These are phyloP conservation scores for Oenanthe melanoleuca DNA, from an alignment of 2,113 vertebrate genomes.

Conservation along the genomic window DNA sequence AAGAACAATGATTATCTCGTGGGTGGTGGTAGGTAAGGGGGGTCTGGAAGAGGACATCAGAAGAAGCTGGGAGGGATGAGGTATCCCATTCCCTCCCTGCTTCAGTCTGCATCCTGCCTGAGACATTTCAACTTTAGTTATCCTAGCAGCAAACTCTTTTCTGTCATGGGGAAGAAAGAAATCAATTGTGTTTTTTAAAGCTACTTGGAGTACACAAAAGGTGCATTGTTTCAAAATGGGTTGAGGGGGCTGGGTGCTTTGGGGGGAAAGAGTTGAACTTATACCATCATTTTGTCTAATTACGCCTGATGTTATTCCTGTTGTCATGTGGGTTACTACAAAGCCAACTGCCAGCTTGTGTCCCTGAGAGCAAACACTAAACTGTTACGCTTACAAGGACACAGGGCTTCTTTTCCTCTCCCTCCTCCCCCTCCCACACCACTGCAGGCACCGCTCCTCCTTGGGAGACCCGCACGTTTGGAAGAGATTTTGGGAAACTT, in stretches of 20 bases:
- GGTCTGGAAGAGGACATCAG: constrained; percentile 27
- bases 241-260: constrained; percentile 60
- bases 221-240: constrained; percentile 69
- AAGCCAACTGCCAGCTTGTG: constrained; percentile 63
- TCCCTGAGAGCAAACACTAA: constrained; percentile 69
- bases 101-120: background rate
- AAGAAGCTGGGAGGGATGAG: background rate
- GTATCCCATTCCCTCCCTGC: background rate
- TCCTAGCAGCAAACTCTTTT: constrained; percentile 55
- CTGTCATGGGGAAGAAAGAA: constrained; percentile 59
- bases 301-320: constrained; percentile 70
- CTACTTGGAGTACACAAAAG: constrained; percentile 60
- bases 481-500: background rate
- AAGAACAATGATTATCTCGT: constrained; percentile 2
- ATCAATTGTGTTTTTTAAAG: constrained; percentile 65
- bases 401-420: background rate
- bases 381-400: constrained; percentile 59
- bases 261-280: constrained; percentile 53
- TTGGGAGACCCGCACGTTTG: background rate
- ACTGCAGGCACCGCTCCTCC: background rate
- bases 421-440: background rate
- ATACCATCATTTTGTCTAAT: constrained; percentile 68
- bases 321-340: constrained; percentile 72
- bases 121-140: constrained; percentile 56
- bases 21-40: background rate